A percentile compares a stretch with the other conserved stretches of the same genome.
phyloP scores from a whole-genome alignment of 2,797 vertebrate genomes.

The Triplophysa yarkandensis region DNA sequence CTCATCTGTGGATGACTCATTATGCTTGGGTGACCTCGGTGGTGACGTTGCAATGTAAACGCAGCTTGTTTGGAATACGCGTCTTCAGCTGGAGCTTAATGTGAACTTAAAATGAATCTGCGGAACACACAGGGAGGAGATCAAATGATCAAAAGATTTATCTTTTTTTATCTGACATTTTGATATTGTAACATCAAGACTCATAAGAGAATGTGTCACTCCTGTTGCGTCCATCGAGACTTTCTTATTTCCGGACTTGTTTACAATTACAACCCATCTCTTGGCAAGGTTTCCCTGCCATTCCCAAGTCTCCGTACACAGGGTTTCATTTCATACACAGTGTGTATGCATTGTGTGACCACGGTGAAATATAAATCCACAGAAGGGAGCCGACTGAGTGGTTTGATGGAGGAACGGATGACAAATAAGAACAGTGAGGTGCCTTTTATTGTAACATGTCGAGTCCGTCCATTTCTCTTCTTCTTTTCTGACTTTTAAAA shows the following conservation, averaged over 20 bases:
- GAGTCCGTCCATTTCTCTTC: constrained; percentile 46
- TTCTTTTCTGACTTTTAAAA: constrained; percentile 38
- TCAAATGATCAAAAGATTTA: background rate
- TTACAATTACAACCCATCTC: constrained; percentile 19
- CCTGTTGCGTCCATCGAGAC: constrained; percentile 35
- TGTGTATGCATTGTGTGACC: background rate
- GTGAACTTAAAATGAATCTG: background rate
- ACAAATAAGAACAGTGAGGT: constrained; percentile 49
- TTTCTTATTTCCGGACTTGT: constrained; percentile 6
- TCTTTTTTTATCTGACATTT: constrained; percentile 31
- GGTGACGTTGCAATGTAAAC: constrained; percentile 8
- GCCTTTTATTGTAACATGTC: constrained; percentile 51
- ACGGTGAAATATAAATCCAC: constrained; percentile 53
- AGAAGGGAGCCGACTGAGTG: constrained; percentile 15
- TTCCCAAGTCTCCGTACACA: constrained; percentile 35
- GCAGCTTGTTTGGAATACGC: background rate
- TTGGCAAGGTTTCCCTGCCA: constrained; percentile 47
- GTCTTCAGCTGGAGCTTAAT: background rate
- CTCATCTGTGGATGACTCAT: background rate
- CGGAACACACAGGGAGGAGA: background rate
- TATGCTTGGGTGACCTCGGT: constrained; percentile 29
- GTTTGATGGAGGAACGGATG: constrained; percentile 46
- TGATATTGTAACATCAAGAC: constrained; percentile 21
- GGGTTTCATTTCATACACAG: constrained; percentile 27
- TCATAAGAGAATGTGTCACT: constrained; percentile 41